Percentiles rank a stretch among this genome's conserved stretches.
phyloP scores from a whole-genome alignment of 2,113 vertebrate genomes.

The Lonchura striata region DNA sequence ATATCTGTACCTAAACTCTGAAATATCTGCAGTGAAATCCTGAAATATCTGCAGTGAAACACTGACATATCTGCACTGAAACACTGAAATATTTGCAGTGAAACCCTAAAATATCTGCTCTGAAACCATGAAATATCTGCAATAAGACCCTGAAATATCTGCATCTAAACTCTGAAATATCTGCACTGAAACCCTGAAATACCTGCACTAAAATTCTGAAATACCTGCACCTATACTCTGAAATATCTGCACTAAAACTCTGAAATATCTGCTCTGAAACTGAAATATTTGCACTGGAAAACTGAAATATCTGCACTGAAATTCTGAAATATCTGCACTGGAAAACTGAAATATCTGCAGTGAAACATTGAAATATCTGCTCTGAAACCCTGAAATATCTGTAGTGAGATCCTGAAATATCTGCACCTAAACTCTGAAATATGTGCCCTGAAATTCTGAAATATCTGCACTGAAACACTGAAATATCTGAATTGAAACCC shows the following conservation, averaged over 20 bases:
- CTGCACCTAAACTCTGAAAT: neutral
- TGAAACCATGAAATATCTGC: neutral
- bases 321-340: fast-evolving
- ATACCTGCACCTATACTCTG: fast-evolving
- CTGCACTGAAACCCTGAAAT: fast-evolving
- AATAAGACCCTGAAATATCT: neutral
- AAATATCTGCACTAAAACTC: neutral
- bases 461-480: fast-evolving
- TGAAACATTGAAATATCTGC: neutral
- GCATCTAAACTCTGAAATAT: fast-evolving
- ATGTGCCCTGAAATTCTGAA: neutral
- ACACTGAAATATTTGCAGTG: fast-evolving
- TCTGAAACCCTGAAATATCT: fast-evolving
- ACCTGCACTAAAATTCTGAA: neutral
- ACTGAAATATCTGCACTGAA: fast-evolving
- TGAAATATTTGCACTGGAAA: neutral
- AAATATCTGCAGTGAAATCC: fast-evolving
- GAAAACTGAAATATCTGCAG: fast-evolving
- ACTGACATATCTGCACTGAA: fast-evolving
- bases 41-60: neutral
- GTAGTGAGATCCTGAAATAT: fast-evolving
- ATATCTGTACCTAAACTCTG: fast-evolving
- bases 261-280: neutral
- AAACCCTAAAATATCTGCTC: fast-evolving
- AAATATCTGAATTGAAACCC: neutral